Percentiles rank a stretch among this genome's conserved stretches.
Evolutionary conservation across 2,797 vertebrate genomes (phyloP).

Genomic region (Peromyscus melanophrys): DNA sequence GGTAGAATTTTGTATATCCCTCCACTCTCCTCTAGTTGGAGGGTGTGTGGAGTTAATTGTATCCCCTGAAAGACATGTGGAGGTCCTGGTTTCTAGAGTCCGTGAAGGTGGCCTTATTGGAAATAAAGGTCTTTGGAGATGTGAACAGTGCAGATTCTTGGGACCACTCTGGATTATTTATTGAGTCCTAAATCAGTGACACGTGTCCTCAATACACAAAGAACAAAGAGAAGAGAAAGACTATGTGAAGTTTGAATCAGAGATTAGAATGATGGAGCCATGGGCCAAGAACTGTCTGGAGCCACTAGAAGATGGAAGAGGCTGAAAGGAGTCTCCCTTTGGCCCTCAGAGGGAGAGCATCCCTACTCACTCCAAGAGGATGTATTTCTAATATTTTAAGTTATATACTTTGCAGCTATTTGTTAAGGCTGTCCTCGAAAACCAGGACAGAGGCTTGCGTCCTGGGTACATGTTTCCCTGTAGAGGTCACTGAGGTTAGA

Average conservation of each 20-base stretch:
- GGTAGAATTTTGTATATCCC: not conserved
- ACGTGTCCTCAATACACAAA: not conserved
- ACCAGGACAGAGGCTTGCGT: not conserved
- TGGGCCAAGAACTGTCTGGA: not conserved
- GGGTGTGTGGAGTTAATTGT: not conserved
- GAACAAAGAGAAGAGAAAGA: not conserved
- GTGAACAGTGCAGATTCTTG: conserved; percentile 27
- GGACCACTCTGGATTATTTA: not conserved
- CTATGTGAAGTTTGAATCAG: not conserved
- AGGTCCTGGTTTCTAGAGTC: not conserved
- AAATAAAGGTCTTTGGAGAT: not conserved
- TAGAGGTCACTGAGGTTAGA: not conserved
- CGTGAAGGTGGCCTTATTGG: not conserved
- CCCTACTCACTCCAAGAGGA: not conserved
- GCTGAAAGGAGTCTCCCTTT: not conserved
- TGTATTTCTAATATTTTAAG: not conserved
- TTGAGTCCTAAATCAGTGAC: not conserved
- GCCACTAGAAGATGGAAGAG: not conserved
- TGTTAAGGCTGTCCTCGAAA: not conserved
- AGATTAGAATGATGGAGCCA: not conserved
- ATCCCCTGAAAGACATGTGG: not conserved
- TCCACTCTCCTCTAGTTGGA: not conserved
- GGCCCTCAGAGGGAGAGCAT: not conserved
- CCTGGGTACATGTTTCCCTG: not conserved
- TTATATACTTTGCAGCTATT: not conserved